phyloP scores from a whole-genome alignment of 2,797 vertebrate species.

The Mionectes olivaceus region DNA sequence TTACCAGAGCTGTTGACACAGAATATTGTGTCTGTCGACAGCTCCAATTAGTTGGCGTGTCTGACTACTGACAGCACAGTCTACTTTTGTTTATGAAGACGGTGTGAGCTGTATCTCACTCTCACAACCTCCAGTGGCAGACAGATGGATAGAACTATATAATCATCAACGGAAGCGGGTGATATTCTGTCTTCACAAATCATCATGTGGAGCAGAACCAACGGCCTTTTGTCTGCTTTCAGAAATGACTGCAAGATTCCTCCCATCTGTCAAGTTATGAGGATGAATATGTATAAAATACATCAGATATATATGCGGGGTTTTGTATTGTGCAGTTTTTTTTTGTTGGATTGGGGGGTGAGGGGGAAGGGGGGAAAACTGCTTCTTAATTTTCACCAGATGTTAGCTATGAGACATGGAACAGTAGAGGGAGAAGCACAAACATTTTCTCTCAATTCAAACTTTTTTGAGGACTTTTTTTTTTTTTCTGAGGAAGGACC shows the following conservation, averaged over 20 bases:
- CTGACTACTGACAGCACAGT: constrained; percentile 85
- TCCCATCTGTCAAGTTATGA: constrained; percentile 83
- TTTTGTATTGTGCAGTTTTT: constrained; percentile 42
- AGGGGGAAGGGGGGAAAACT: not conserved
- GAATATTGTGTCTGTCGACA: constrained; percentile 87
- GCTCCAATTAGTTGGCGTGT: constrained; percentile 86
- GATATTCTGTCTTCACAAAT: constrained; percentile 83
- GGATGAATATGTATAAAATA: constrained; percentile 77
- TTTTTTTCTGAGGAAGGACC: not conserved
- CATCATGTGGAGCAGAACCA: constrained; percentile 78
- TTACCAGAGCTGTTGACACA: constrained; percentile 85
- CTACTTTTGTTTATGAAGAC: constrained; percentile 85
- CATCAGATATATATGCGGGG: constrained; percentile 57
- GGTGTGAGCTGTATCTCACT: constrained; percentile 81
- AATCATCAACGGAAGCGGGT: constrained; percentile 83
- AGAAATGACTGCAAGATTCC: constrained; percentile 79
- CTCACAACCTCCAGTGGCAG: constrained; percentile 82
- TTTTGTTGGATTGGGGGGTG: constrained; percentile 14
- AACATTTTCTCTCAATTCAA: constrained; percentile 12
- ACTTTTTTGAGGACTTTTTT: not conserved
- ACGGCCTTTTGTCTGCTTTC: constrained; percentile 83
- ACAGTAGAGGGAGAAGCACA: constrained; percentile 47
- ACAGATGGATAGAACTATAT: constrained; percentile 86
- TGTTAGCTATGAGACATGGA: constrained; percentile 58
- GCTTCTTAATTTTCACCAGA: constrained; percentile 63